These are phyloP conservation scores for Eupeodes luniger DNA, from an alignment of 2,888 invertebrate species.

Conservation along the genomic window DNA sequence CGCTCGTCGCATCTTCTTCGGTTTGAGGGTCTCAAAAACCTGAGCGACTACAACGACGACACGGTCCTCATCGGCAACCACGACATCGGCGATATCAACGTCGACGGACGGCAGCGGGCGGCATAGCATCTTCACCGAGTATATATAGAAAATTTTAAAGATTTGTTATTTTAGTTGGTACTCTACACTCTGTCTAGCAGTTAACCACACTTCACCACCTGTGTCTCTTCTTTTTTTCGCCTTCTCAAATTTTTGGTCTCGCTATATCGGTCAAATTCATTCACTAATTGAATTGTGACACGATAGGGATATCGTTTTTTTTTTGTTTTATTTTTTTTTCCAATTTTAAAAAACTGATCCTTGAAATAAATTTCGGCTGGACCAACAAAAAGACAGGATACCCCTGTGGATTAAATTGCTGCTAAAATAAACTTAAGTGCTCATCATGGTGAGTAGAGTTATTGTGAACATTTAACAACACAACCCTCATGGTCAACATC, in stretches of 20 bases:
- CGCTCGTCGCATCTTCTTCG: constrained; percentile 33
- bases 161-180: constrained; percentile 84
- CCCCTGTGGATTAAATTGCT: constrained; percentile 71
- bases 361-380: constrained; percentile 43
- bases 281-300: constrained; percentile 82
- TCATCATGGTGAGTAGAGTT: constrained; percentile 70
- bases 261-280: constrained; percentile 83
- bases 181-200: constrained; percentile 84
- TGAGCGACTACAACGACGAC: constrained; percentile 30
- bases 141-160: constrained; percentile 84
- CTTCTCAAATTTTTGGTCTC: constrained; percentile 56
- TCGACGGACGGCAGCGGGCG: background rate
- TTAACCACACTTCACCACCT: constrained; percentile 79
- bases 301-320: constrained; percentile 78
- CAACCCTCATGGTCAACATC: constrained; percentile 61
- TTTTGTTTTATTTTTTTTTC: constrained; percentile 27
- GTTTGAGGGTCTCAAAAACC: constrained; percentile 55
- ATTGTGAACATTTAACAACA: constrained; percentile 5
- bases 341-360: constrained; percentile 47
- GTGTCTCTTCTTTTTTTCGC: constrained; percentile 53
- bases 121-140: constrained; percentile 80
- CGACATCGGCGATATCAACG: background rate
- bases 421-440: constrained; percentile 59
- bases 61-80: constrained; percentile 45
- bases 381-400: constrained; percentile 65